A percentile compares a stretch with the other conserved stretches of the same genome.
phyloP scores from a whole-genome alignment of 2,797 vertebrate genomes.

The Heteromormyrus szaboi region DNA sequence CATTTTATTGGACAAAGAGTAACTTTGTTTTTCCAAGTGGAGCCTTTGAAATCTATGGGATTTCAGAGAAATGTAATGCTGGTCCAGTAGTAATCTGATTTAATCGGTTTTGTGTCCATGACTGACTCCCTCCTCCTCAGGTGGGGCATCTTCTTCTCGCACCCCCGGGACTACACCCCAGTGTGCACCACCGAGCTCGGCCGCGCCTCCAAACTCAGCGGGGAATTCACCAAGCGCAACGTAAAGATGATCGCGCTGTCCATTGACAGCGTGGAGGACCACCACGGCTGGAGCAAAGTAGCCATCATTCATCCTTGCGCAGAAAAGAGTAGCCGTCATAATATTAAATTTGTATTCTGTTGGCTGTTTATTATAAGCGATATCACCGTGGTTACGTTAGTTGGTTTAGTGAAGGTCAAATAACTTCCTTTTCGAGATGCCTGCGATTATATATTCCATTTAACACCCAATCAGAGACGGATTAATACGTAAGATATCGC shows the following conservation, averaged over 20 bases:
- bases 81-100: background rate
- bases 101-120: background rate
- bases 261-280: slow-evolving; percentile 82
- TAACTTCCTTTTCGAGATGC: background rate
- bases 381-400: background rate
- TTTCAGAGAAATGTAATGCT: background rate
- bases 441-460: background rate
- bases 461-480: background rate
- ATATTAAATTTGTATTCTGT: background rate
- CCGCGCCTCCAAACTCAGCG: slow-evolving; percentile 67
- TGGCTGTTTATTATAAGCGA: background rate
- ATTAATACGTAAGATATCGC: background rate
- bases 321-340: background rate
- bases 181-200: slow-evolving; percentile 95
- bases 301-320: background rate
- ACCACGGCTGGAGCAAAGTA: slow-evolving; percentile 88
- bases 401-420: background rate
- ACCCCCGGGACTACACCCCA: slow-evolving; percentile 88
- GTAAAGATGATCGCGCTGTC: slow-evolving; percentile 94
- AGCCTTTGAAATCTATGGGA: background rate
- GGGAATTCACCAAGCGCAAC: slow-evolving; percentile 78
- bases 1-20: background rate
- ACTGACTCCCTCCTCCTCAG: slow-evolving; percentile 50
- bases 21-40: background rate
- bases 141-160: slow-evolving; percentile 94